These are phyloP conservation scores for Cheirogaleus medius DNA, from an alignment of 2,113 vertebrate species.

Conservation along the genomic window DNA sequence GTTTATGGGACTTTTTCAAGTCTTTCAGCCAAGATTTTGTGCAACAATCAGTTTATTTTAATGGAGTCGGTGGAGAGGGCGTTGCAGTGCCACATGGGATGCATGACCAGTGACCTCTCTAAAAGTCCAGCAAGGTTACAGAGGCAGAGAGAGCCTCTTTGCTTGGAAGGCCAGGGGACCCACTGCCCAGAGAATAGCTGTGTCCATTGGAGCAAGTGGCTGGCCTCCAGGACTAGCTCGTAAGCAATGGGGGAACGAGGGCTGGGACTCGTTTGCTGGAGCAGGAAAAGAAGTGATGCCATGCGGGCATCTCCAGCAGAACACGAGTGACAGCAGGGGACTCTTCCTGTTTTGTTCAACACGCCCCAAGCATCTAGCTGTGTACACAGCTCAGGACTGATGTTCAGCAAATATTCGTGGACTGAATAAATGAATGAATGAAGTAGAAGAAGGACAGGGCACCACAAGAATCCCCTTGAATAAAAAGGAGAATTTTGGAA, in stretches of 20 bases:
- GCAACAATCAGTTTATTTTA: not conserved
- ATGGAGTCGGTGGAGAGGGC: slow-evolving; percentile 3
- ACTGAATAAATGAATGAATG: not conserved
- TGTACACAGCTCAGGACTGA: not conserved
- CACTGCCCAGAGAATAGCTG: not conserved
- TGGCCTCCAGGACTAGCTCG: not conserved
- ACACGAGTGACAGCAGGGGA: not conserved
- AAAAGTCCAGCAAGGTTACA: not conserved
- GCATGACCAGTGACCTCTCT: not conserved
- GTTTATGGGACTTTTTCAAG: slow-evolving; percentile 23
- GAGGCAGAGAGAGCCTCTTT: not conserved
- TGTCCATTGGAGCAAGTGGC: not conserved
- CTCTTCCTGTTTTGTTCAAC: not conserved
- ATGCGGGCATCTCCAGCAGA: not conserved
- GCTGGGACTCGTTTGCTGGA: not conserved
- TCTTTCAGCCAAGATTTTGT: slow-evolving; percentile 14
- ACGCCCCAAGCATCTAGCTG: not conserved
- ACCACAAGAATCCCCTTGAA: not conserved
- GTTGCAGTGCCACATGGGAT: not conserved
- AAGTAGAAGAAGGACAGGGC: not conserved
- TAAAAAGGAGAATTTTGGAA: not conserved
- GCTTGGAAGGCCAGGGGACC: not conserved
- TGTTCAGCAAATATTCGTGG: not conserved
- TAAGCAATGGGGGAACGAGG: not conserved
- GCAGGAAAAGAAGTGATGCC: not conserved